Evolutionary conservation across 2,113 vertebrate species (phyloP).

Genomic region (Lasiurus cinereus): DNA sequence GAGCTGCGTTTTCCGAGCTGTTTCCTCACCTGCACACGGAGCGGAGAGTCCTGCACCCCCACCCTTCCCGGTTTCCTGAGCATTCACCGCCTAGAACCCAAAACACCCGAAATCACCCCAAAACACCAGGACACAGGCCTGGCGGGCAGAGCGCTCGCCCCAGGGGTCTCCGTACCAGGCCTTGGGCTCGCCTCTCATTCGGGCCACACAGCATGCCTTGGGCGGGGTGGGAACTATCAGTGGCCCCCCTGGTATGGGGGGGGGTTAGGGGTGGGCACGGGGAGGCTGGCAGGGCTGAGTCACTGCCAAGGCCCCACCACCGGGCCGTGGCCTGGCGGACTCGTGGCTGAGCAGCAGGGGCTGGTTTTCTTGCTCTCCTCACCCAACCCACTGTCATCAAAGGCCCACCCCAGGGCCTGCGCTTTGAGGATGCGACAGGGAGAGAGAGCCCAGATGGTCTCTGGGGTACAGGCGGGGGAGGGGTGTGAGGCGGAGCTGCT

Average conservation of each 20-base stretch:
- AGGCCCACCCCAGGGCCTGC: not conserved
- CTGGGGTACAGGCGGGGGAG: no score
- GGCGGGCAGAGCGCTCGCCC: no score
- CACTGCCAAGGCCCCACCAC: no score
- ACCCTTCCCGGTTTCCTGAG: not conserved
- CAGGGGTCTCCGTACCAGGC: not conserved
- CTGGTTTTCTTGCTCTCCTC: not conserved
- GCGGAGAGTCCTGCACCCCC: rapidly evolving
- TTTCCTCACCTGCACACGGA: rapidly evolving
- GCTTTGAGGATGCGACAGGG: rapidly evolving
- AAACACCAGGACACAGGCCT: not conserved
- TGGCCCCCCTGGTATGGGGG: rapidly evolving
- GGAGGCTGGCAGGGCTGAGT: not conserved
- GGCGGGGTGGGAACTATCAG: rapidly evolving
- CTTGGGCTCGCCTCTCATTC: rapidly evolving
- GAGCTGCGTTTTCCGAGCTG: not conserved
- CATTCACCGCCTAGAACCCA: not conserved
- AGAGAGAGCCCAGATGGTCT: no score
- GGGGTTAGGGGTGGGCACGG: rapidly evolving
- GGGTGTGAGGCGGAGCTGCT: rapidly evolving
- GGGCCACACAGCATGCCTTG: rapidly evolving
- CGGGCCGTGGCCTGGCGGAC: not conserved
- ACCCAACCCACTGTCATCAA: not conserved
- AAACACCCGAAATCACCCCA: no score
- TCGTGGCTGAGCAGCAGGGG: no score